phyloP scores from a whole-genome alignment of 2,888 invertebrate genomes.

The Prosopocoilus inquinatus region DNA sequence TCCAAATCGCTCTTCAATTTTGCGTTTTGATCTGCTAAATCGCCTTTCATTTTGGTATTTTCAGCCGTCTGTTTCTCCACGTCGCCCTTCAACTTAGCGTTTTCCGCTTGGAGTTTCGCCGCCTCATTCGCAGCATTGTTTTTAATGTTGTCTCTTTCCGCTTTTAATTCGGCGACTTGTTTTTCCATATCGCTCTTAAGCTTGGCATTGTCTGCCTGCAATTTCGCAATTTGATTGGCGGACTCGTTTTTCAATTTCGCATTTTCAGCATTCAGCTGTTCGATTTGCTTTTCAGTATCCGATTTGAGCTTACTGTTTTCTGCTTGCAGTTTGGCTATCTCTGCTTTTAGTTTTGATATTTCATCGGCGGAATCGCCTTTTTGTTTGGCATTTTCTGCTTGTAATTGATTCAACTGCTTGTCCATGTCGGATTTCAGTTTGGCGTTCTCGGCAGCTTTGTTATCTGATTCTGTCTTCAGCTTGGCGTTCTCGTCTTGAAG shows the following conservation, averaged over 20 bases:
- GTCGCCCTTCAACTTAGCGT: neutral
- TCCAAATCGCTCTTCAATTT: neutral
- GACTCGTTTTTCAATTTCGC: neutral
- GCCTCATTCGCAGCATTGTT: neutral
- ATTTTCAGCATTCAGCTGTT: neutral
- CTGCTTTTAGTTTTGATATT: neutral
- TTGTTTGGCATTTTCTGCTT: slow-evolving; percentile 15
- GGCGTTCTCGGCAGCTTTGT: slow-evolving; percentile 5
- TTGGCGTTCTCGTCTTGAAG: no score
- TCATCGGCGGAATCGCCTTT: neutral
- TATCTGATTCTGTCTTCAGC: slow-evolving; percentile 14
- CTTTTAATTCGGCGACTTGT: neutral
- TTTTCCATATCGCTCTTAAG: slow-evolving; percentile 19
- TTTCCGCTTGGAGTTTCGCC: neutral
- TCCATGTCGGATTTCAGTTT: slow-evolving; percentile 21
- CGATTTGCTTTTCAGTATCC: neutral
- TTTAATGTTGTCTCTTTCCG: neutral
- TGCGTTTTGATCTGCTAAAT: neutral
- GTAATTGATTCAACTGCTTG: slow-evolving; percentile 14
- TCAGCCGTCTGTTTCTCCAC: neutral
- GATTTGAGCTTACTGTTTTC: slow-evolving; percentile 19
- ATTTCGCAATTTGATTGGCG: neutral
- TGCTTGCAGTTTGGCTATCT: neutral
- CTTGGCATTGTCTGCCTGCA: neutral
- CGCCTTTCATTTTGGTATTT: no score